A percentile compares a stretch with the other conserved stretches of the same genome.
phyloP scores from a whole-genome alignment of 2,797 vertebrate genomes.

The Morelia viridis region DNA sequence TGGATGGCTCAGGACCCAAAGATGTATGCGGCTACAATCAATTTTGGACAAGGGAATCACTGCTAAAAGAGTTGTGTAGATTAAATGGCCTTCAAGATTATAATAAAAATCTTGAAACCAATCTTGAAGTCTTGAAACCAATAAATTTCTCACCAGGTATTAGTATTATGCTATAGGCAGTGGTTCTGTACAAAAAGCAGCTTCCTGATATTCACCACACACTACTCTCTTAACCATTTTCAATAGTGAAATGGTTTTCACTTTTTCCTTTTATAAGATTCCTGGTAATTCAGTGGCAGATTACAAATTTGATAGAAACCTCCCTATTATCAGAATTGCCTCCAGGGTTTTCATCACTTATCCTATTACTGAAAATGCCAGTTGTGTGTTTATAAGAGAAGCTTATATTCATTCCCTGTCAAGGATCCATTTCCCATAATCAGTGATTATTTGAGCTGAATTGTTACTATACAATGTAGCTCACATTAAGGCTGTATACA shows the following conservation, averaged over 20 bases:
- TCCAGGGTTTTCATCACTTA: slow-evolving; percentile 23
- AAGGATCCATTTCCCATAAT: neutral
- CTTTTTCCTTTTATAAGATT: slow-evolving; percentile 47
- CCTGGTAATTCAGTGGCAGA: slow-evolving; percentile 39
- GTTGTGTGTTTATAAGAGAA: slow-evolving; percentile 19
- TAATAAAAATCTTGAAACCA: neutral
- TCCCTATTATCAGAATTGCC: slow-evolving; percentile 54
- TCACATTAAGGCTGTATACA: neutral
- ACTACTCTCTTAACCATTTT: slow-evolving; percentile 46
- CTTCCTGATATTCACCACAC: slow-evolving; percentile 32
- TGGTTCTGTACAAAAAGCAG: slow-evolving; percentile 44
- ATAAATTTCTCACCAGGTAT: slow-evolving; percentile 26
- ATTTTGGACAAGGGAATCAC: slow-evolving; percentile 37
- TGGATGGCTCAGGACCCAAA: neutral
- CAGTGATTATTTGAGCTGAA: neutral
- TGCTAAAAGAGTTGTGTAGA: slow-evolving; percentile 45
- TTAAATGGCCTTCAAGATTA: slow-evolving; percentile 50
- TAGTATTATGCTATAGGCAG: slow-evolving; percentile 24
- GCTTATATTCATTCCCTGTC: neutral
- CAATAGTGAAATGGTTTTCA: slow-evolving; percentile 46
- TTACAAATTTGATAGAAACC: slow-evolving; percentile 55
- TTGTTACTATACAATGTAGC: neutral
- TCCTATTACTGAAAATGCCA: slow-evolving; percentile 29
- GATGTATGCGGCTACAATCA: slow-evolving; percentile 18
- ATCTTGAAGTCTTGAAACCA: neutral